Conservation (phyloP, 2,888 invertebrate species). For the Shargacucullia verbasci region DNA sequence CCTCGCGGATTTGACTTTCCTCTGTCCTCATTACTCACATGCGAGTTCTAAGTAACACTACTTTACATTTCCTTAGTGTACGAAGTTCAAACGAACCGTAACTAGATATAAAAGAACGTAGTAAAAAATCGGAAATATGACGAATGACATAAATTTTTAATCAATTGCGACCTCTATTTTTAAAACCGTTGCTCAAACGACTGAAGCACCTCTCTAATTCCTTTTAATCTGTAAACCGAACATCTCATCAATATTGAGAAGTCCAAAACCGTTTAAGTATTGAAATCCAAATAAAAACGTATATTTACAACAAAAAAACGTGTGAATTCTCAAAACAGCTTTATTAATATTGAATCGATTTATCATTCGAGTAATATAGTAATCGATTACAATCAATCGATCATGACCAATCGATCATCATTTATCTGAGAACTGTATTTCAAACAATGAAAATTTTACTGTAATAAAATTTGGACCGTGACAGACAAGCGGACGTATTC, state of each 20-base stretch:
- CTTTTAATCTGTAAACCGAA: neutral
- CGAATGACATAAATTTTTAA: conserved; percentile 4
- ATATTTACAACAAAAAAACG: conserved; percentile 36
- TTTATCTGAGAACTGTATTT: conserved; percentile 60
- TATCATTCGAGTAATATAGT: conserved; percentile 54
- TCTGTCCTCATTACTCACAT: conserved; percentile 67
- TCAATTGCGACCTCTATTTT: conserved; percentile 6
- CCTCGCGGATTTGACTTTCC: conserved; percentile 63
- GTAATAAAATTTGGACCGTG: conserved; percentile 63
- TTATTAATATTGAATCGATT: conserved; percentile 60
- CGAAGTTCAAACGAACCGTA: neutral
- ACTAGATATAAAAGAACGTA: neutral
- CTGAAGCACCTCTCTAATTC: conserved; percentile 3
- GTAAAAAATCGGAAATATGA: neutral
- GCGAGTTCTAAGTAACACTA: conserved; percentile 50
- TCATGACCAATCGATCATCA: conserved; percentile 60
- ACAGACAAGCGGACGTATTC: conserved; percentile 58
- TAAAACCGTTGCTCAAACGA: conserved; percentile 9
- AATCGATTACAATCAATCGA: conserved; percentile 62
- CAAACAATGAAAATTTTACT: conserved; percentile 64
- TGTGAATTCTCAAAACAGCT: conserved; percentile 48
- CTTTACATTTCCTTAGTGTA: conserved; percentile 7
- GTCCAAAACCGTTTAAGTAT: conserved; percentile 16
- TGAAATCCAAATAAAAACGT: conserved; percentile 26
- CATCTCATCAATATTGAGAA: conserved; percentile 8